These are phyloP conservation scores for Probosciger aterrimus DNA, from an alignment of 2,113 vertebrate species.

Conservation along the genomic window DNA sequence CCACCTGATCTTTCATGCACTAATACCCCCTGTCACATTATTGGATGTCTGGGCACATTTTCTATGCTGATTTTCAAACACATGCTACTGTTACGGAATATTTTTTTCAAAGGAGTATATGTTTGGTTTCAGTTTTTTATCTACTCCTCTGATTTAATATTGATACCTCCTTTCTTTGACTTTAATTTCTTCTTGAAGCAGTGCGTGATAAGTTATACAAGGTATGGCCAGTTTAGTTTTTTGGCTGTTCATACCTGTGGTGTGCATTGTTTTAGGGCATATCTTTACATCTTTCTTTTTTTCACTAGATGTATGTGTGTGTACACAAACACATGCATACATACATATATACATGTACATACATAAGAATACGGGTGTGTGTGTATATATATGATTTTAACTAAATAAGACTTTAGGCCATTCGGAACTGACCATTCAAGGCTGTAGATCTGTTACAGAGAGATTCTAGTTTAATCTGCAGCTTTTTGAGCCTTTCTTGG, in stretches of 20 bases:
- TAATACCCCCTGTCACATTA: neutral
- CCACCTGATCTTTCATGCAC: neutral
- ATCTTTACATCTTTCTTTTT: neutral
- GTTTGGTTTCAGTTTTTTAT: neutral
- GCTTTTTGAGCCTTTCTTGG: neutral
- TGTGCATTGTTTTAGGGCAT: neutral
- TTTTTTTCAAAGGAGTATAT: neutral
- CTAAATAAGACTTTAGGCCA: neutral
- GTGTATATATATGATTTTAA: neutral
- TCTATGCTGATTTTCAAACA: neutral
- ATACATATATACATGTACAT: neutral
- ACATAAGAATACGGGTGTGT: neutral
- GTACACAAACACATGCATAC: neutral
- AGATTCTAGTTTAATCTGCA: slow-evolving; percentile 21
- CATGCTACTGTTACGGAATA: neutral
- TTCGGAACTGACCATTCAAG: neutral
- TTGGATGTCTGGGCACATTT: neutral
- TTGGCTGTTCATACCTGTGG: neutral
- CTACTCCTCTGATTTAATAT: neutral
- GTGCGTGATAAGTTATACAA: neutral
- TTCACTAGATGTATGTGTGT: neutral
- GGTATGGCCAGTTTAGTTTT: neutral
- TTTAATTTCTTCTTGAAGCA: neutral
- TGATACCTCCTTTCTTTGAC: neutral
- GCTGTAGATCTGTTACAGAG: neutral